Evolutionary conservation across 2,797 vertebrate genomes (phyloP).

Genomic region (Picus viridis): DNA sequence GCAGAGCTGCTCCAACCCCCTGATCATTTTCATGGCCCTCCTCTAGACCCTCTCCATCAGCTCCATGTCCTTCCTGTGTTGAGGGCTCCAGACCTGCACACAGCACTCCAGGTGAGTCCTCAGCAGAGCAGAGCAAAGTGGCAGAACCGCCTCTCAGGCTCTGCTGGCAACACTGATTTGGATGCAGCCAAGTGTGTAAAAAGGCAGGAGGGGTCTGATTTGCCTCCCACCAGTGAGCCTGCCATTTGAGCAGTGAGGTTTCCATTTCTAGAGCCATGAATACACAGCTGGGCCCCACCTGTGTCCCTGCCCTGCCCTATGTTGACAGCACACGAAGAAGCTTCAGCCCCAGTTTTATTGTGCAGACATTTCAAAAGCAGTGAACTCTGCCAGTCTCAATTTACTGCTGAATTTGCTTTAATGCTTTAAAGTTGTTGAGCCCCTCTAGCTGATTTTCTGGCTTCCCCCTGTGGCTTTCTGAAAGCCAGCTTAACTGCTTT

Average conservation of each 20-base stretch:
- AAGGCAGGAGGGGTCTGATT: background rate
- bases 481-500: slow-evolving; percentile 45
- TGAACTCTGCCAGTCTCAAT: background rate
- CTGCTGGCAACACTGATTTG: no score
- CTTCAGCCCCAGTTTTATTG: background rate
- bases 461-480: background rate
- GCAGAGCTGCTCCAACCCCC: no score
- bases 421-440: background rate
- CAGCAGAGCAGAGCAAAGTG: no score
- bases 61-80: no score
- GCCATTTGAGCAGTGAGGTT: background rate
- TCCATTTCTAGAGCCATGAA: background rate
- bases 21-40: no score
- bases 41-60: no score
- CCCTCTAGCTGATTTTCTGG: background rate
- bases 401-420: background rate
- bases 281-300: background rate
- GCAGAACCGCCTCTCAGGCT: no score
- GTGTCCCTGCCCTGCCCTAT: background rate
- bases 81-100: no score
- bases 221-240: background rate
- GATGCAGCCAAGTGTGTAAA: background rate
- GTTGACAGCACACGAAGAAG: fast-evolving
- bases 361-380: background rate
- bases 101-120: no score